Evolutionary conservation across 2,888 invertebrate genomes (phyloP).

Genomic region (Heteromyza rotundicornis): DNA sequence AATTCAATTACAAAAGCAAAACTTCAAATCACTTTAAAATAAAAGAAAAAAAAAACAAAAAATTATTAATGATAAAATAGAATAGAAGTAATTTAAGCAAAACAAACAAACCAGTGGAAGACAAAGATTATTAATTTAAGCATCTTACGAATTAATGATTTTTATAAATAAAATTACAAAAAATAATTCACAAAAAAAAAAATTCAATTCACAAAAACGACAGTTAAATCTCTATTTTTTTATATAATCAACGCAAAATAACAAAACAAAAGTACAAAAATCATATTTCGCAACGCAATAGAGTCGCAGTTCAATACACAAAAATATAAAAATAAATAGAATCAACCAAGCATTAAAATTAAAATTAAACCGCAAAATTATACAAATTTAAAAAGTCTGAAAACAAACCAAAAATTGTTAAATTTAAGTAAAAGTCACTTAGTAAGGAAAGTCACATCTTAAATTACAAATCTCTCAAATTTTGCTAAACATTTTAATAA

Average conservation of each 20-base stretch:
- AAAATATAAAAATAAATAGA: conserved; percentile 26
- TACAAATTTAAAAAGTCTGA: conserved; percentile 31
- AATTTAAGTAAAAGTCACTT: conserved; percentile 28
- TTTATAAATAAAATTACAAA: conserved; percentile 22
- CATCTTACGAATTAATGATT: conserved; percentile 32
- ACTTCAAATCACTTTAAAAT: conserved; percentile 25
- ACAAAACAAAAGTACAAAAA: conserved; percentile 19
- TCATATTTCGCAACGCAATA: conserved; percentile 36
- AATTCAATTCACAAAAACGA: conserved; percentile 30
- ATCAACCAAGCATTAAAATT: conserved; percentile 26
- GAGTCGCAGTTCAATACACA: conserved; percentile 28
- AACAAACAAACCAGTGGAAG: conserved; percentile 60
- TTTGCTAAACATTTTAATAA: conserved; percentile 27
- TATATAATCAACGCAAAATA: conserved; percentile 18
- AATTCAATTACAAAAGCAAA: too few species aligned
- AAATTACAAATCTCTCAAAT: conserved; percentile 26
- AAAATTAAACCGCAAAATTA: conserved; percentile 20
- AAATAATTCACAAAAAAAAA: conserved; percentile 27
- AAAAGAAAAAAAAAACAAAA: conserved; percentile 24
- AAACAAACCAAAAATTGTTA: conserved; percentile 31
- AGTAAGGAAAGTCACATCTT: conserved; percentile 31
- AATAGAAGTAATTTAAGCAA: conserved; percentile 43
- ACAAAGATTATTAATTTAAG: conserved; percentile 48
- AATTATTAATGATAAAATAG: conserved; percentile 49
- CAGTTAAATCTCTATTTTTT: conserved; percentile 5